A percentile compares a stretch with the other conserved stretches of the same genome.
phyloP scores from a whole-genome alignment of 1,140 invertebrate species.

The Luehdorfia chinensis region DNA sequence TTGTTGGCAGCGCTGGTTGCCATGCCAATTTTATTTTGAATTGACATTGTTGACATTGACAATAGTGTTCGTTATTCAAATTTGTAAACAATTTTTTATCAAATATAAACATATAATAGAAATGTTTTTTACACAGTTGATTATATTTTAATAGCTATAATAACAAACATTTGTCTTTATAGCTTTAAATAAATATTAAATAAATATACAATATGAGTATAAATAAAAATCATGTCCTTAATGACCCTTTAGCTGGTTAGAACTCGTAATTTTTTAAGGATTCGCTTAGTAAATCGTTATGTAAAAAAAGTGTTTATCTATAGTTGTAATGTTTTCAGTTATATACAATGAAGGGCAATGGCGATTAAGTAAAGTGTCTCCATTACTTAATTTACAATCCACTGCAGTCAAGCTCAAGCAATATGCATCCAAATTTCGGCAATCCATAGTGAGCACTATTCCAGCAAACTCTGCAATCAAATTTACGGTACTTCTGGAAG shows the following conservation, averaged over 20 bases:
- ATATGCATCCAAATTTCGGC: conserved; percentile 62
- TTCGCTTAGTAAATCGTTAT: background rate
- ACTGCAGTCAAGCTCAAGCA: conserved; percentile 62
- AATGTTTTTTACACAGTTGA: background rate
- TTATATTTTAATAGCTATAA: background rate
- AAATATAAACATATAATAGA: too few relatives aligned
- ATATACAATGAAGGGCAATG: conserved; percentile 63
- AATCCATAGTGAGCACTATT: conserved; percentile 47
- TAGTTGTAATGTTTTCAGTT: conserved; percentile 47
- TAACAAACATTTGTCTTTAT: background rate
- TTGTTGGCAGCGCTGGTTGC: too few relatives aligned
- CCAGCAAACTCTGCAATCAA: conserved; percentile 37
- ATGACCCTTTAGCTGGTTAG: conserved; percentile 50
- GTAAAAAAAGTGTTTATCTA: too few relatives aligned
- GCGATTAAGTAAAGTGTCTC: conserved; percentile 59
- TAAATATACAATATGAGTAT: conserved; percentile 15
- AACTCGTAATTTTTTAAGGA: conserved; percentile 7
- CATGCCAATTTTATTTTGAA: too few relatives aligned
- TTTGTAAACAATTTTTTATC: too few relatives aligned
- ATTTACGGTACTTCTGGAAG: conserved; percentile 48
- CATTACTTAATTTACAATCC: conserved; percentile 59
- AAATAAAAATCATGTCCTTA: conserved; percentile 25
- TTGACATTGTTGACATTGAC: too few relatives aligned
- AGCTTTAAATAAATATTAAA: background rate
- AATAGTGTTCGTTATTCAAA: too few relatives aligned